Evolutionary conservation across 2,113 vertebrate species (phyloP), one percentile per base, ranked within the genome.

Genomic region (Microtus pennsylvanicus): DNA sequence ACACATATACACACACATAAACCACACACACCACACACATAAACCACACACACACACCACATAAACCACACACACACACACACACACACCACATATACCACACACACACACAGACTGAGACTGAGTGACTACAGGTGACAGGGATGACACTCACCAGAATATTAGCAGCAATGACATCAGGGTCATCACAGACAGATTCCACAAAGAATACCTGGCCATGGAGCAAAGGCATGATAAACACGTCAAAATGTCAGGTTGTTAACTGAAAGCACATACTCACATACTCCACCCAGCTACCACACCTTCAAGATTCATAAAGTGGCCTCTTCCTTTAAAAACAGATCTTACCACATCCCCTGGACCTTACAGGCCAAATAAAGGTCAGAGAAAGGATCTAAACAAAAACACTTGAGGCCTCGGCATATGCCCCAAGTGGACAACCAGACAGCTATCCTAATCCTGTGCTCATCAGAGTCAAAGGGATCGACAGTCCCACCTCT

Each of bases 121-220:
- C 52, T 38, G 21, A 9, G 50, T 61, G n/a, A 91, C 87, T 83
- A 70, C 75, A n/a, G 58, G 45, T 61, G 24, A 38, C 11, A 55
- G 12, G 11, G 0, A 3, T 1, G 2, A 70, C 90, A 99, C 99
- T 47, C 98, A 99, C 99, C 99, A 99, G 97, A 97, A 99, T 99
- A 82, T 99, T 99, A 89, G 99, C 99, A 98, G 99, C 99, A 42
- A 99, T 99, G 96, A 99, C 99, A 80, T 99, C 99, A 1, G 99
- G 99, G 98, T 99, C 99, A 6, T 99, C 99, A 93, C 99, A 99
- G 85, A 99, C 99, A 0, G 99, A 99, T 98, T 99, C 99, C 98
- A 99, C 99, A 87, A 99, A 99, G 97, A 99, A 99, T 87, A 99
- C 99, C 99, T 99, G 95, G 4, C 6, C 94, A 96, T 50, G 33